These are phyloP conservation scores for Spatula clypeata DNA, from an alignment of 2,797 vertebrate species.

Conservation along the genomic window DNA sequence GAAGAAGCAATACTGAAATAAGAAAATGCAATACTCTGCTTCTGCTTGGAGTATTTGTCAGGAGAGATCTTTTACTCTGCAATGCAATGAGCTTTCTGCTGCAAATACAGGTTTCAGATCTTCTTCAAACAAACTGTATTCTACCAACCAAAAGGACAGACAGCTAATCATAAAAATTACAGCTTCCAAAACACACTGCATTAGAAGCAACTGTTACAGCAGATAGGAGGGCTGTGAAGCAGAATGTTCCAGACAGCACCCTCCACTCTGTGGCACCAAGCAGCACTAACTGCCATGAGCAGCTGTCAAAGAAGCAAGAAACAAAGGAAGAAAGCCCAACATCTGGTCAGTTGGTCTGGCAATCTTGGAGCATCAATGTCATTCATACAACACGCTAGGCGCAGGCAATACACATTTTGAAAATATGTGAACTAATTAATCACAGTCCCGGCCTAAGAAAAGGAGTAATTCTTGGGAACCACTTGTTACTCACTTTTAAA, in stretches of 20 bases:
- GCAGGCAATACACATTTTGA: background rate
- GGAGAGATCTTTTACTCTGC: background rate
- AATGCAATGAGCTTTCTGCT: background rate
- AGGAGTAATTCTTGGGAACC: background rate
- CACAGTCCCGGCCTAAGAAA: background rate
- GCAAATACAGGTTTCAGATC: background rate
- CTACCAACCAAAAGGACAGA: background rate
- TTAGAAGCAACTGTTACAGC: background rate
- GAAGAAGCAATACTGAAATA: background rate
- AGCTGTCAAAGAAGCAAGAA: background rate
- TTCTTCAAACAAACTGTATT: background rate
- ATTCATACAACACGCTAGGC: background rate
- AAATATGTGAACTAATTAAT: background rate
- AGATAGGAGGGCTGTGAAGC: background rate
- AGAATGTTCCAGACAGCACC: background rate
- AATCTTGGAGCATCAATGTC: background rate
- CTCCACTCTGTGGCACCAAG: background rate
- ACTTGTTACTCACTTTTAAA: background rate
- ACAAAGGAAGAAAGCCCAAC: background rate
- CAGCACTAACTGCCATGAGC: background rate
- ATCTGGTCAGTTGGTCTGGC: background rate
- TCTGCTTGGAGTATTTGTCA: background rate
- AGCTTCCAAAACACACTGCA: background rate
- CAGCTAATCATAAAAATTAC: background rate
- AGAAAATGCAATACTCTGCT: background rate